phyloP scores from a whole-genome alignment of 2,113 vertebrate genomes.

The Eublepharis macularius region DNA sequence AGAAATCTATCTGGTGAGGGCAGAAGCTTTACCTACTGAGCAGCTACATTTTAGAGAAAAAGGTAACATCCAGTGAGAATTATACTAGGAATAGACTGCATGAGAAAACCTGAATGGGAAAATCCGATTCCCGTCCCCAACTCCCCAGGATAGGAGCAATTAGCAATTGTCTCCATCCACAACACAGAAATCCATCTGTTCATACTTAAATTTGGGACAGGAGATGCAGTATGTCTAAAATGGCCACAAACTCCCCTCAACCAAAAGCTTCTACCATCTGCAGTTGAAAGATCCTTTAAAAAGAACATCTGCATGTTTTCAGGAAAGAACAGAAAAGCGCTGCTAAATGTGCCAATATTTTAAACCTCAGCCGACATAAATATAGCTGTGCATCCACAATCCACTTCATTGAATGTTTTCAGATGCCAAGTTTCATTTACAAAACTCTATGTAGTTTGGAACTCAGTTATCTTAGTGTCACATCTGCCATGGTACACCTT shows the following conservation, averaged over 20 bases:
- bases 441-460: background rate
- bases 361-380: background rate
- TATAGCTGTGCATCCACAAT: too few relatives aligned
- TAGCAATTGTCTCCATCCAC: too few relatives aligned
- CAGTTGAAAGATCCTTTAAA: background rate
- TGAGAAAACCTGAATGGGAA: too few relatives aligned
- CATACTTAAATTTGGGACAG: too few relatives aligned
- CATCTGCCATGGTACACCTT: background rate
- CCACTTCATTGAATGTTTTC: background rate
- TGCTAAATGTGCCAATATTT: background rate
- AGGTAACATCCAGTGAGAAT: background rate
- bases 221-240: too few relatives aligned
- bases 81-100: background rate
- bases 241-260: too few relatives aligned
- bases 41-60: background rate
- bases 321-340: background rate
- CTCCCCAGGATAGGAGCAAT: too few relatives aligned
- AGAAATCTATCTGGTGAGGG: too few relatives aligned
- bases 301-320: background rate
- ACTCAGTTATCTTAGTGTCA: background rate
- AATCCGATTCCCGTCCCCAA: too few relatives aligned
- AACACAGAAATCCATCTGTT: too few relatives aligned
- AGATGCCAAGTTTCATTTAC: background rate
- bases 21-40: background rate
- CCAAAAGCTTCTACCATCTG: too few relatives aligned